Evolutionary conservation across 2,888 invertebrate species (phyloP).

Genomic region (Ecdyonurus torrentis): DNA sequence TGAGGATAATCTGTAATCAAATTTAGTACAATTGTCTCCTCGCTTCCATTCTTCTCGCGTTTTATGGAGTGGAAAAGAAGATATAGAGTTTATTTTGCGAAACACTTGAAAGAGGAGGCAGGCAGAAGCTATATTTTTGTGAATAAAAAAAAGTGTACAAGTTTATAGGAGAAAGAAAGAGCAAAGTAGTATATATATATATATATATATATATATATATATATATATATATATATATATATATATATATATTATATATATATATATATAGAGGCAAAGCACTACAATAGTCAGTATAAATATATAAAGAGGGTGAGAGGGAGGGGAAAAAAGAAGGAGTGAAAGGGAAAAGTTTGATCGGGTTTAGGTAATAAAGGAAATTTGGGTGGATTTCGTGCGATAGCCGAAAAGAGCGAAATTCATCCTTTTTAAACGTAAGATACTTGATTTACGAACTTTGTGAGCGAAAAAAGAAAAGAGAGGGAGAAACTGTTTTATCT

Average conservation of each 20-base stretch:
- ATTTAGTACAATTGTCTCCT: constrained; percentile 22
- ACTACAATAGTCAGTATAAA: too few relatives aligned
- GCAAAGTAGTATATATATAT: constrained; percentile 3
- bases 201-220: too few relatives aligned
- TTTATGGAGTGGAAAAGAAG: constrained; percentile 23
- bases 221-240: too few relatives aligned
- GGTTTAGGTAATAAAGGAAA: constrained; percentile 20
- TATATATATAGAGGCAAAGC: too few relatives aligned
- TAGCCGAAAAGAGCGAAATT: constrained; percentile 6
- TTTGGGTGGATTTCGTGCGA: constrained; percentile 18
- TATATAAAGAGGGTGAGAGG: too few relatives aligned
- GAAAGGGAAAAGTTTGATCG: constrained; percentile 19
- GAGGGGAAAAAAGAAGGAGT: constrained; percentile 7
- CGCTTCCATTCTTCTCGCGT: constrained; percentile 18
- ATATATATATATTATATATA: too few relatives aligned
- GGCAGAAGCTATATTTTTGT: constrained; percentile 15
- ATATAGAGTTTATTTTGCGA: constrained; percentile 22
- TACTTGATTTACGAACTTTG: background rate
- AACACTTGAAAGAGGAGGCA: constrained; percentile 19
- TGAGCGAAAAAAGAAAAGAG: too few relatives aligned
- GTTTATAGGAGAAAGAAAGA: background rate
- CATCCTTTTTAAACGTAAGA: background rate
- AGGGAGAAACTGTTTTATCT: background rate
- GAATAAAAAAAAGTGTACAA: constrained; percentile 17
- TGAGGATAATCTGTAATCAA: constrained; percentile 22